Evolutionary conservation across 1,140 invertebrate species (phyloP).

Genomic region (Diuraphis noxia): DNA sequence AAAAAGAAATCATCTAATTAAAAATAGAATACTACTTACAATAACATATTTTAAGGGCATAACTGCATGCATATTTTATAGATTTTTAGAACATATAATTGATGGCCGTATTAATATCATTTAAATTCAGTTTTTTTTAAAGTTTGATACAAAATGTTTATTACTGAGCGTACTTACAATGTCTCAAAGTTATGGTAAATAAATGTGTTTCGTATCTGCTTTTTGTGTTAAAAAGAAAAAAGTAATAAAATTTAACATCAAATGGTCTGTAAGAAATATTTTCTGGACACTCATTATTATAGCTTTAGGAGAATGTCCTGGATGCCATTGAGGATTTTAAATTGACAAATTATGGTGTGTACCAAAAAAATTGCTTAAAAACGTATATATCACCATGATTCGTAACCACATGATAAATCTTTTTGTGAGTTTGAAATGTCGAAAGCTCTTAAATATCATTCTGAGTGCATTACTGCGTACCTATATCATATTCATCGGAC

Average conservation of each 20-base stretch:
- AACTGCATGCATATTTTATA: too few relatives aligned
- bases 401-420: not conserved
- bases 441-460: not conserved
- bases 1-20: too few relatives aligned
- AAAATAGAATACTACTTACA: too few relatives aligned
- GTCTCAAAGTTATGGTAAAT: not conserved
- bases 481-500: not conserved
- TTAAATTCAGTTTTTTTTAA: not conserved
- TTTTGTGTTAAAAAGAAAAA: not conserved
- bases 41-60: too few relatives aligned
- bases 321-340: not conserved
- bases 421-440: not conserved
- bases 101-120: too few relatives aligned
- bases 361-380: not conserved
- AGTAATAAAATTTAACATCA: not conserved
- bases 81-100: too few relatives aligned
- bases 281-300: not conserved
- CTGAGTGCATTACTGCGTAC: not conserved
- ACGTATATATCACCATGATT: not conserved
- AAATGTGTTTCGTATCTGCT: not conserved
- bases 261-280: not conserved
- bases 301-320: not conserved
- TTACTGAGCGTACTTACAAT: not conserved
- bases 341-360: not conserved
- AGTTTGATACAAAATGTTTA: not conserved